Base-by-base conservation (phyloP, 2,113 vertebrate genomes). In the Orcinus orca region DNA sequence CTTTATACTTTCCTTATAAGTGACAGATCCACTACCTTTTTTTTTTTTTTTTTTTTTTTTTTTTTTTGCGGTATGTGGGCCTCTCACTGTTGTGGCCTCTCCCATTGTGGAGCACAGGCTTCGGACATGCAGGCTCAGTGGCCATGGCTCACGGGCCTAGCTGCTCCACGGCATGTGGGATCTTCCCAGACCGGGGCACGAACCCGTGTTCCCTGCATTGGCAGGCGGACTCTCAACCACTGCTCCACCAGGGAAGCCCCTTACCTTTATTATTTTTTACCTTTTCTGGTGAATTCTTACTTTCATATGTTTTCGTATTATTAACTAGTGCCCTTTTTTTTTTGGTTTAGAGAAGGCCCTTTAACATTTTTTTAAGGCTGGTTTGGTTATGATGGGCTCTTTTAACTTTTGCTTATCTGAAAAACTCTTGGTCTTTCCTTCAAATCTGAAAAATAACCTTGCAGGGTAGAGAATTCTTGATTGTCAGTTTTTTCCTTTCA, bases 121-220 rank as follows among this genome's bases (percentile, higher is more conserved):
- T 12, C 12, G 2, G 47, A 47, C 2, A 0, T 3, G 12, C 47
- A 47, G 47, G 47, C 12, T 47, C 47, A 13, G 47, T 2, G 0
- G 47, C 11, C 47, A 12, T 47, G 47, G 11, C 47, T 12, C 47
- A 47, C 12, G 2, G 47, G 47, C 47, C 47, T 3, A 47, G 12
- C 12, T 1, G 12, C 47, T 47, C 12, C 12, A 1, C 0, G 12
- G 47, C 47, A 47, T 3, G 47, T 47, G 47, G 47, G 47, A 47
- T 47, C 12, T 47, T 47, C 47, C 47, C 0, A 2, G 47, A 47
- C 0, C 2, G 0, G 47, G 47, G 12, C 47, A 47, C 9, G 44
- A 47, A 47, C 10, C 47, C 2, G 1, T 12, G 11, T 47, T 12
- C 47, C 47, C 47, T 47, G 47, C 2, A 47, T 47, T 12, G 10